Percentiles rank a stretch among this genome's conserved stretches.
These are phyloP conservation scores for Elgonia sp. DNA, from an alignment of 2,888 invertebrate genomes.

Conservation along the genomic window DNA sequence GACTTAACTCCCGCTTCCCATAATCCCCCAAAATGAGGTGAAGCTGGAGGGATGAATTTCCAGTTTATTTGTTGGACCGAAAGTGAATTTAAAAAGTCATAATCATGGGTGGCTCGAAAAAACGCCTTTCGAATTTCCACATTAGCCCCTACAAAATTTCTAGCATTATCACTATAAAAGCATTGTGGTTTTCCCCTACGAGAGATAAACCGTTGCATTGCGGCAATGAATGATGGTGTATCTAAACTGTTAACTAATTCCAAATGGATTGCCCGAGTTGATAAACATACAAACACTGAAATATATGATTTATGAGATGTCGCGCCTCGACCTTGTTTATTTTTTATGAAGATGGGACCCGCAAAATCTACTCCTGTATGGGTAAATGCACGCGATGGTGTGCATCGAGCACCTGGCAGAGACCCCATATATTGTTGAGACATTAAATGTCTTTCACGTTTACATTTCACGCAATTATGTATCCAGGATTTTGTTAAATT, in stretches of 20 bases:
- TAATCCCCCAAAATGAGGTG: neutral
- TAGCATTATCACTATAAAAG: neutral
- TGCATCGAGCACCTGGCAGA: neutral
- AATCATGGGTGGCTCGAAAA: neutral
- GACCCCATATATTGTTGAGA: too few species aligned
- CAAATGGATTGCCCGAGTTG: constrained; percentile 11
- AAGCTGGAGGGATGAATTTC: neutral
- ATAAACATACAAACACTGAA: constrained; percentile 1
- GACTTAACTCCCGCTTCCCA: neutral
- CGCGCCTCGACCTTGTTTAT: neutral
- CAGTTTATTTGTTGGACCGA: neutral
- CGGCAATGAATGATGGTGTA: constrained; percentile 1
- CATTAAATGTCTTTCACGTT: constrained; percentile 11
- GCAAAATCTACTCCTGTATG: neutral
- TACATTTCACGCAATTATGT: constrained; percentile 15
- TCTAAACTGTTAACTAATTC: constrained; percentile 9
- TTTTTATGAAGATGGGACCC: neutral
- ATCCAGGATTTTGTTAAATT: constrained; percentile 1
- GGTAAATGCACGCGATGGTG: neutral
- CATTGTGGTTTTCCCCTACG: constrained; percentile 16
- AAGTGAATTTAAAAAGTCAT: neutral
- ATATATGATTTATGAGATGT: constrained; percentile 4
- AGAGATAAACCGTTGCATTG: neutral
- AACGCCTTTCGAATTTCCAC: neutral
- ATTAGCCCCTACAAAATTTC: neutral